Conservation (phyloP, 2,797 vertebrate genomes). For the Gadopsis marmoratus region DNA sequence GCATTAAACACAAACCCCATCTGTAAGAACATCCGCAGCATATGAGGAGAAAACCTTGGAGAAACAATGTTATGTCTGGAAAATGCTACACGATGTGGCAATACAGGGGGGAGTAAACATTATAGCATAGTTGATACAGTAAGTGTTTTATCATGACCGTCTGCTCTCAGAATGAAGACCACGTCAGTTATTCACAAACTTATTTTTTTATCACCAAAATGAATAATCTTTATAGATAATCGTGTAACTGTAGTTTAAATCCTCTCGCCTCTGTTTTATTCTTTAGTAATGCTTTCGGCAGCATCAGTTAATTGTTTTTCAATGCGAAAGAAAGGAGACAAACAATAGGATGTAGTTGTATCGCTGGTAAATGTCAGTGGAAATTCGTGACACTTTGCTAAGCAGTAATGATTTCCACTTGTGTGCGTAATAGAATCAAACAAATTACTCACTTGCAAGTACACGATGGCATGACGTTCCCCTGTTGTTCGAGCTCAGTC, state of each 20-base stretch:
- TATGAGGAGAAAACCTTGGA: background rate
- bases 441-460: slow-evolving; percentile 70
- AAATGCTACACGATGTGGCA: background rate
- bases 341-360: slow-evolving; percentile 18
- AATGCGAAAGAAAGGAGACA: slow-evolving; percentile 15
- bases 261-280: background rate
- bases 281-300: slow-evolving; percentile 1
- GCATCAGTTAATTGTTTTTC: slow-evolving; percentile 40
- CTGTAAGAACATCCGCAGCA: background rate
- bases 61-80: background rate
- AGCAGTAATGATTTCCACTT: slow-evolving; percentile 62
- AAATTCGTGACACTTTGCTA: slow-evolving; percentile 48
- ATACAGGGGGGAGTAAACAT: background rate
- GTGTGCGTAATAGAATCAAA: slow-evolving; percentile 62
- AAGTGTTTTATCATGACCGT: background rate
- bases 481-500: slow-evolving; percentile 51
- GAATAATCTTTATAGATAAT: slow-evolving; percentile 31
- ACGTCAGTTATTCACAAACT: background rate
- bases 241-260: slow-evolving; percentile 13
- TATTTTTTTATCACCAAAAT: slow-evolving; percentile 19
- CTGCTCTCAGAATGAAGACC: background rate
- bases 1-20: background rate
- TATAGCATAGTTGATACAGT: background rate
- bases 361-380: slow-evolving; percentile 53
- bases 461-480: slow-evolving; percentile 65